These are phyloP conservation scores for Patella ulyssiponensis DNA, from an alignment of 2,888 invertebrate species.

Conservation along the genomic window DNA sequence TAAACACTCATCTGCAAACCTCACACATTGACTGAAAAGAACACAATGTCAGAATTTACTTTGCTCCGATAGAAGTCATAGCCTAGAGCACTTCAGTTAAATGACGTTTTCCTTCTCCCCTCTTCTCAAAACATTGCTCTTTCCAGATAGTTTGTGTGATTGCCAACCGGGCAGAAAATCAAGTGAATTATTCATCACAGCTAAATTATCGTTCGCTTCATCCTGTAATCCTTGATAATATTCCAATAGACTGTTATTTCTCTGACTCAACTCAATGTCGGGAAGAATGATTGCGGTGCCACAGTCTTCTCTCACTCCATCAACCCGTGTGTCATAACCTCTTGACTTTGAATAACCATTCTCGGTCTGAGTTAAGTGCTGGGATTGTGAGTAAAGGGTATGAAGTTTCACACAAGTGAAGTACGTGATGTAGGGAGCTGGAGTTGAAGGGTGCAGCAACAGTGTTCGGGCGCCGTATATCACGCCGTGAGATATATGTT, in stretches of 20 bases:
- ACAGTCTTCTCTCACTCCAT: neutral
- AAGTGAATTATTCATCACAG: constrained; percentile 26
- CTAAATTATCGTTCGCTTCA: constrained; percentile 23
- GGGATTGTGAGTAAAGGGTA: neutral
- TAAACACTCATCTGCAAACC: neutral
- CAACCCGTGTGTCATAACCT: constrained; percentile 11
- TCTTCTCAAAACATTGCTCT: constrained; percentile 5
- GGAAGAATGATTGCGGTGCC: neutral
- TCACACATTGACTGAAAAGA: neutral
- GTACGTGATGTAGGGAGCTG: neutral
- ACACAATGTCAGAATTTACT: neutral
- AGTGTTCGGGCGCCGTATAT: constrained; percentile 18
- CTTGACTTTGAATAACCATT: neutral
- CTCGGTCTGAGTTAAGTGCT: neutral
- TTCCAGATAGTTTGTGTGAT: neutral
- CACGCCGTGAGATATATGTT: constrained; percentile 27
- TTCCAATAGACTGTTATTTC: constrained; percentile 12
- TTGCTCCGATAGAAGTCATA: neutral
- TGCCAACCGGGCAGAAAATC: constrained; percentile 22
- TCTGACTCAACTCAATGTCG: neutral
- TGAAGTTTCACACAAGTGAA: neutral
- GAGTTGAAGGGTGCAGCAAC: neutral
- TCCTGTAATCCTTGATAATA: constrained; percentile 9
- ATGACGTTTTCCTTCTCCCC: neutral
- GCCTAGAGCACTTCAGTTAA: neutral